A percentile compares a stretch with the other conserved stretches of the same genome.
These are phyloP conservation scores for Empis livida DNA, from an alignment of 2,888 invertebrate genomes.

Conservation along the genomic window DNA sequence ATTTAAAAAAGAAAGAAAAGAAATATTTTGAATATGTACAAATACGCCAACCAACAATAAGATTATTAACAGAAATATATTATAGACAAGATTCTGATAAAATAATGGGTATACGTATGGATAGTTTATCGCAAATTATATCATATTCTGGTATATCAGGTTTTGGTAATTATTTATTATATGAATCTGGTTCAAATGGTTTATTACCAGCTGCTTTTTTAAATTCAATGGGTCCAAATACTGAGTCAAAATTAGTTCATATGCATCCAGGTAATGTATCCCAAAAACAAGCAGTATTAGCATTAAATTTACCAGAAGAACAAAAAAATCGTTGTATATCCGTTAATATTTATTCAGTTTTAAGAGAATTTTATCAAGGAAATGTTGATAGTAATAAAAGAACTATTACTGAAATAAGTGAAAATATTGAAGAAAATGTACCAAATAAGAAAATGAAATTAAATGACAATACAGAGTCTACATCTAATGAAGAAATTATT, in stretches of 20 bases:
- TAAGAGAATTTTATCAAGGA: conserved; percentile 54
- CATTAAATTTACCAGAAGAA: conserved; percentile 65
- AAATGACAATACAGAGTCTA: conserved; percentile 15
- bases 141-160: conserved; percentile 68
- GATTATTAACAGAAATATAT: conserved; percentile 73
- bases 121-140: conserved; percentile 80
- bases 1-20: conserved; percentile 86
- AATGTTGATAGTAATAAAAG: conserved; percentile 6
- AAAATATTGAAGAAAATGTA: conserved; percentile 17
- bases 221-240: conserved; percentile 56
- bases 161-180: conserved; percentile 64
- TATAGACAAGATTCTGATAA: conserved; percentile 65
- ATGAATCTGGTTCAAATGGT: conserved; percentile 82
- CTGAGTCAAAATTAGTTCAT: conserved; percentile 53
- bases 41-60: conserved; percentile 65
- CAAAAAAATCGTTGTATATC: conserved; percentile 56
- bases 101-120: conserved; percentile 65
- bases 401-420: not conserved
- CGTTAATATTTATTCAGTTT: conserved; percentile 62
- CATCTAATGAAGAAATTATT: conserved; percentile 16
- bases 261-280: conserved; percentile 72
- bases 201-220: conserved; percentile 71
- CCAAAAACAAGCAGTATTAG: conserved; percentile 62
- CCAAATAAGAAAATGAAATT: conserved; percentile 11
- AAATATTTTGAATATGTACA: conserved; percentile 81